Evolutionary conservation across 2,797 vertebrate genomes (phyloP).

Genomic region (Xenentodon cancila): DNA sequence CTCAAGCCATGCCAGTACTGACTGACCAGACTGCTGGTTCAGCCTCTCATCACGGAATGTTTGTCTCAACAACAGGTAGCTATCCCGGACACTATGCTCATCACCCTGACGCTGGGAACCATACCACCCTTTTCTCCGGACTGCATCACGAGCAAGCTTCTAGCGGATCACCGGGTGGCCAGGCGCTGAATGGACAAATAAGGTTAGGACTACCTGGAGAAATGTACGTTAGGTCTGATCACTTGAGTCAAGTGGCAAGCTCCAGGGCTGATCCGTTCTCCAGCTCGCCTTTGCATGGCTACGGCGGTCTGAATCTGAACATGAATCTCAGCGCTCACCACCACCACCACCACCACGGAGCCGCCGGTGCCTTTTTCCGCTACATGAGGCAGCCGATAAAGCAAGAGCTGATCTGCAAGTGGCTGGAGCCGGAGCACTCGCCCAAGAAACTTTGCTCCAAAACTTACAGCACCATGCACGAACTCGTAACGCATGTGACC

Average conservation of each 20-base stretch:
- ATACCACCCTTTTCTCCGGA: slow-evolving; percentile 91
- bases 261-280: slow-evolving; percentile 94
- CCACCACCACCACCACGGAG: slow-evolving; percentile 86
- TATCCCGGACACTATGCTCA: slow-evolving; percentile 93
- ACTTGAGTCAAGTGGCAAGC: slow-evolving; percentile 92
- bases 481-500: slow-evolving; percentile 95
- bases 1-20: slow-evolving; percentile 90
- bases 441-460: slow-evolving; percentile 93
- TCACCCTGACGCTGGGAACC: slow-evolving; percentile 91
- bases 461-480: slow-evolving; percentile 98
- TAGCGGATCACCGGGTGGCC: slow-evolving; percentile 92
- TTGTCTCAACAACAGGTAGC: slow-evolving; percentile 99
- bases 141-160: slow-evolving; percentile 92
- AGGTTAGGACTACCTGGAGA: slow-evolving; percentile 98
- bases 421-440: slow-evolving; percentile 89
- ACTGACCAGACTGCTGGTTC: slow-evolving; percentile 86
- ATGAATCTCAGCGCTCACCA: slow-evolving; percentile 90
- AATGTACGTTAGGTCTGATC: slow-evolving; percentile 96
- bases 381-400: slow-evolving; percentile 99
- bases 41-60: slow-evolving; percentile 95
- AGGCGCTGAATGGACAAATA: slow-evolving; percentile 95
- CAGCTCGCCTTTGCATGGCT: slow-evolving; percentile 91
- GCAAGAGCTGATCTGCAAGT: slow-evolving; percentile 98
- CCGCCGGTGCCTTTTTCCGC: slow-evolving; percentile 94
- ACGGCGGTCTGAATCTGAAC: slow-evolving; percentile 93